Evolutionary conservation across 2,888 invertebrate species (phyloP).

Genomic region (Lasioglossum malachurum): DNA sequence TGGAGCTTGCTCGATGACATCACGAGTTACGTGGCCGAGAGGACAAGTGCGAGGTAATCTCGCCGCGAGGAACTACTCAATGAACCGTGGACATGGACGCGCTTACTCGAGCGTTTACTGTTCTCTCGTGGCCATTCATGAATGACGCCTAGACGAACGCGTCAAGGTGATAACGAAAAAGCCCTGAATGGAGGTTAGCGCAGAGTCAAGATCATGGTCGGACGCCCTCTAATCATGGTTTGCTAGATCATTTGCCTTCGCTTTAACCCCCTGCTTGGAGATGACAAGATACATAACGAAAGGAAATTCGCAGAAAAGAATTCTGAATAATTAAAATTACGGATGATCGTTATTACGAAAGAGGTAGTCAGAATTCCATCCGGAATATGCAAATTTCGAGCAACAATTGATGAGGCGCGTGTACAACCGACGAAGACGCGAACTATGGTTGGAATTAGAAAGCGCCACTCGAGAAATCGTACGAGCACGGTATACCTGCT

Average conservation of each 20-base stretch:
- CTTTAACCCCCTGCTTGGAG: too few species aligned
- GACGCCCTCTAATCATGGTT: not conserved
- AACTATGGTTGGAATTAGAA: conserved; percentile 36
- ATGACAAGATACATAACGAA: too few species aligned
- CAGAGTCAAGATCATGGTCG: conserved; percentile 46
- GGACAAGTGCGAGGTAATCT: conserved; percentile 23
- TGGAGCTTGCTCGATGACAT: conserved; percentile 22
- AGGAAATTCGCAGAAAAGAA: not conserved
- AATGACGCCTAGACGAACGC: conserved; percentile 32
- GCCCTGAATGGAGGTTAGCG: conserved; percentile 29
- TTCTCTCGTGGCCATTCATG: conserved; percentile 35
- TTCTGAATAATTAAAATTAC: not conserved
- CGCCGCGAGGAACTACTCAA: conserved; percentile 19
- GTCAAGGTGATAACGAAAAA: conserved; percentile 43
- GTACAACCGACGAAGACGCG: not conserved
- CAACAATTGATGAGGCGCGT: not conserved
- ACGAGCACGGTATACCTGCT: conserved; percentile 18
- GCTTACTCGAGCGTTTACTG: conserved; percentile 13
- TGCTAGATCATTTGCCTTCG: not conserved
- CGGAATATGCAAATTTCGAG: not conserved
- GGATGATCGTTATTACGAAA: too few species aligned
- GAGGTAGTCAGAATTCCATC: not conserved
- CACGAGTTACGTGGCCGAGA: not conserved
- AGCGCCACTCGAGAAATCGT: conserved; percentile 20
- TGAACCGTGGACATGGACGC: conserved; percentile 21